phyloP scores from a whole-genome alignment of 2,113 vertebrate species.

The Chloropsis cyanopogon region DNA sequence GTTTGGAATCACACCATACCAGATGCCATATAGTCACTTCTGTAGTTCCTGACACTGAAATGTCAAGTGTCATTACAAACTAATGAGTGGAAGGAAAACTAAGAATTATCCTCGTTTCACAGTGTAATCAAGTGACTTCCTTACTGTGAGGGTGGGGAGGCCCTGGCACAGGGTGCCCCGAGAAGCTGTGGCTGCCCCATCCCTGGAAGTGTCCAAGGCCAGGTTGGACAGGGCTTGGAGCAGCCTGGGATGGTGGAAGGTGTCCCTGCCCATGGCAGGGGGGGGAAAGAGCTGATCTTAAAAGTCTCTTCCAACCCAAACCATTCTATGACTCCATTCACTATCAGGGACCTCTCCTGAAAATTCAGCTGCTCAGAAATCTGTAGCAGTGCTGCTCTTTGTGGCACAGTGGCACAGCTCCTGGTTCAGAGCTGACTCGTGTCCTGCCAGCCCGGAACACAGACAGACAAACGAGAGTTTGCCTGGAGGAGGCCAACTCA shows the following conservation, averaged over 20 bases:
- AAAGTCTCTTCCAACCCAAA: background rate
- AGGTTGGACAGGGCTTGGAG: fast-evolving
- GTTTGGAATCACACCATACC: background rate
- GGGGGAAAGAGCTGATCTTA: background rate
- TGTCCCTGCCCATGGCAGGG: background rate
- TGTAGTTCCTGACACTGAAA: background rate
- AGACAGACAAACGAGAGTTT: background rate
- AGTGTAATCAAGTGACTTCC: background rate
- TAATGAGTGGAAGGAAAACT: background rate
- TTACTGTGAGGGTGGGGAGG: background rate
- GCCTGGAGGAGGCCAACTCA: background rate
- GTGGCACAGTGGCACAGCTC: background rate
- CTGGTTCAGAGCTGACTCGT: background rate
- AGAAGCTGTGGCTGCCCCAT: background rate
- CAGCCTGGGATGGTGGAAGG: fast-evolving
- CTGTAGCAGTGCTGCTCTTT: background rate
- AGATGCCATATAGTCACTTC: background rate
- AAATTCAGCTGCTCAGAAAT: background rate
- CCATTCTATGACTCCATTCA: background rate
- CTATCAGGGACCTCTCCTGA: background rate
- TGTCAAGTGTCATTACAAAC: background rate
- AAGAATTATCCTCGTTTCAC: background rate
- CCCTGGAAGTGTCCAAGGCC: background rate
- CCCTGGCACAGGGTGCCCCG: fast-evolving
- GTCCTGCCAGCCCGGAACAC: background rate